Percentiles rank a stretch among this genome's conserved stretches.
Conservation (phyloP, 2,888 invertebrate genomes). For the Dryocosmus kuriphilus region DNA sequence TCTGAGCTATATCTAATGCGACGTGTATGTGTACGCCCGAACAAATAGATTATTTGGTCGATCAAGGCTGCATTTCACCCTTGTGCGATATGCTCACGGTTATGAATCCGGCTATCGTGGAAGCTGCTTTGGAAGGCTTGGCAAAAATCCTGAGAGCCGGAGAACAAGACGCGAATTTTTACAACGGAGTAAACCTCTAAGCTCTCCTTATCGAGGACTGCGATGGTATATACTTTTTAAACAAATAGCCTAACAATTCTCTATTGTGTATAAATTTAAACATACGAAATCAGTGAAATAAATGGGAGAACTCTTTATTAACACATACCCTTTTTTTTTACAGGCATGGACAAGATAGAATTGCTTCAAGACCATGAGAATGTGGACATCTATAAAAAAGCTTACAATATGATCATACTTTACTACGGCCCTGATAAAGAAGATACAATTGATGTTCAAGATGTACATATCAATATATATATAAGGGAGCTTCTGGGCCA, state of each 20-base stretch:
- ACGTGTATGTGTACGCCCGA: constrained; percentile 96
- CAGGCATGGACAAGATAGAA: constrained; percentile 98
- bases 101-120: constrained; percentile 95
- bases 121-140: constrained; percentile 96
- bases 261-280: no score
- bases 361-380: constrained; percentile 98
- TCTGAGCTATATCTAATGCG: constrained; percentile 98
- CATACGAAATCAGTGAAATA: no score
- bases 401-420: constrained; percentile 97
- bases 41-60: constrained; percentile 89
- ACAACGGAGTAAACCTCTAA: constrained; percentile 90
- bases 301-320: no score
- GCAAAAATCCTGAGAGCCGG: constrained; percentile 96
- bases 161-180: constrained; percentile 85
- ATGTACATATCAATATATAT: no score
- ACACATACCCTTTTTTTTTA: constrained; percentile 63
- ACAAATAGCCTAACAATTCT: no score
- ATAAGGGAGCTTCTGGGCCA: no score
- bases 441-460: no score
- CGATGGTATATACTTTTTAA: no score
- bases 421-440: constrained; percentile 97
- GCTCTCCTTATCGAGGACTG: constrained; percentile 96
- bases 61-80: constrained; percentile 93
- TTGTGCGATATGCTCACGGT: constrained; percentile 95
- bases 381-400: constrained; percentile 97